Percentiles rank a stretch among this genome's conserved stretches.
These are phyloP conservation scores for Bufo gargarizans DNA, from an alignment of 2,113 vertebrate genomes.

Conservation along the genomic window DNA sequence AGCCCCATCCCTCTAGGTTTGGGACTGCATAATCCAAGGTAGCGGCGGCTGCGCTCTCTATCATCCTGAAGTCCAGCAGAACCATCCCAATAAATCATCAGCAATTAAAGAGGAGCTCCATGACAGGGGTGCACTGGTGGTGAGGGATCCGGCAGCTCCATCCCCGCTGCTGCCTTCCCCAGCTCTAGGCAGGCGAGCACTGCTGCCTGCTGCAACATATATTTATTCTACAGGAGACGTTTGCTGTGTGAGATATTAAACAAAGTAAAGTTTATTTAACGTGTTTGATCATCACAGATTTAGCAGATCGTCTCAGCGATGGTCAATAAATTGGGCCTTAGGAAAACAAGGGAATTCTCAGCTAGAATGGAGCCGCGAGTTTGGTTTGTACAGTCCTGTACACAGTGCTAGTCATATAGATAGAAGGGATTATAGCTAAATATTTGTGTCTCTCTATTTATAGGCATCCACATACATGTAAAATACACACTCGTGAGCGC, in stretches of 20 bases:
- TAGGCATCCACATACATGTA: constrained; percentile 30
- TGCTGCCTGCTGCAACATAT: constrained; percentile 45
- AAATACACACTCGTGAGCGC: constrained; percentile 22
- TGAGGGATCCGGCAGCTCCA: not conserved
- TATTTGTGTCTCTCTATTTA: constrained; percentile 49
- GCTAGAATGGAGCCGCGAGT: constrained; percentile 50
- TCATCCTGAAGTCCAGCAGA: not conserved
- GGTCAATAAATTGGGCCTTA: constrained; percentile 62
- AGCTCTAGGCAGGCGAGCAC: not conserved
- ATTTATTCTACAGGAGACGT: constrained; percentile 64
- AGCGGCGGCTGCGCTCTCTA: not conserved
- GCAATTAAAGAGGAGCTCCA: not conserved
- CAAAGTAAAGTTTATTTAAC: constrained; percentile 68
- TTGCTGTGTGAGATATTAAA: constrained; percentile 66
- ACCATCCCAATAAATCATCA: not conserved
- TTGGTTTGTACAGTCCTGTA: constrained; percentile 49
- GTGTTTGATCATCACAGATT: constrained; percentile 65
- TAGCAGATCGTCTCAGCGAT: constrained; percentile 59
- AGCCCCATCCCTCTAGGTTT: not conserved
- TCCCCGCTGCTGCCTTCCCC: not conserved
- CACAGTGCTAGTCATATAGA: constrained; percentile 52
- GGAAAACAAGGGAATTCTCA: constrained; percentile 54
- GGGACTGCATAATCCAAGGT: too few species aligned
- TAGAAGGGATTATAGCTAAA: constrained; percentile 45
- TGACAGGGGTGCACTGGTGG: too few species aligned